These are phyloP conservation scores for Microplitis manilae DNA, from an alignment of 2,888 invertebrate species.

Conservation along the genomic window DNA sequence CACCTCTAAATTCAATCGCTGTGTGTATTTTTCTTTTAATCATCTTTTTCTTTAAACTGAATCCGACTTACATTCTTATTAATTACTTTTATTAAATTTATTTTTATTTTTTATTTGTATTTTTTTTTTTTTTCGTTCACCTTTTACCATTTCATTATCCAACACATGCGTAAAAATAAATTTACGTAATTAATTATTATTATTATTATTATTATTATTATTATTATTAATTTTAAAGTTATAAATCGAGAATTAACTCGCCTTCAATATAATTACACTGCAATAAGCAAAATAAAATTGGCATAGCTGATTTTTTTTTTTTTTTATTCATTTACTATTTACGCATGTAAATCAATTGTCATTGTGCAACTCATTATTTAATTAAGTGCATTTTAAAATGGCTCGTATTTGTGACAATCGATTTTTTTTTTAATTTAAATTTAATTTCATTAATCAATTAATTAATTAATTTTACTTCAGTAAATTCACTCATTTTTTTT, in stretches of 20 bases:
- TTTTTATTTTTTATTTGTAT: slow-evolving; percentile 34
- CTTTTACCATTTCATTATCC: slow-evolving; percentile 24
- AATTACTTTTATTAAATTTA: slow-evolving; percentile 34
- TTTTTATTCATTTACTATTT: too few relatives aligned
- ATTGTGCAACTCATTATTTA: slow-evolving; percentile 13
- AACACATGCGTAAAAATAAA: slow-evolving; percentile 19
- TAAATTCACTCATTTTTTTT: slow-evolving; percentile 33
- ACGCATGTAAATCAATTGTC: slow-evolving; percentile 27
- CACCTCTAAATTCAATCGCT: slow-evolving; percentile 40
- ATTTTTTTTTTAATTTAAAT: background rate
- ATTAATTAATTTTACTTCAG: slow-evolving; percentile 32
- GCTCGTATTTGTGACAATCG: slow-evolving; percentile 1
- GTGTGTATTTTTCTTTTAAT: slow-evolving; percentile 22
- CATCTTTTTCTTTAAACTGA: slow-evolving; percentile 39
- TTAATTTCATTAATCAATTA: slow-evolving; percentile 21
- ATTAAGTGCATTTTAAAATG: slow-evolving; percentile 23
- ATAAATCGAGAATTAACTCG: slow-evolving; percentile 23
- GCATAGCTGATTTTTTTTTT: slow-evolving; percentile 44
- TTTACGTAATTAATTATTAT: slow-evolving; percentile 15
- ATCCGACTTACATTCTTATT: slow-evolving; percentile 31
- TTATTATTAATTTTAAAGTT: slow-evolving; percentile 44
- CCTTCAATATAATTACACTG: slow-evolving; percentile 55
- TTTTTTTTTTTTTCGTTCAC: slow-evolving; percentile 18
- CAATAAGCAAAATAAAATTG: slow-evolving; percentile 60
- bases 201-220: slow-evolving; percentile 41